Evolutionary conservation across 2,797 vertebrate species (phyloP).

Genomic region (Dendrocincla tyrannina): DNA sequence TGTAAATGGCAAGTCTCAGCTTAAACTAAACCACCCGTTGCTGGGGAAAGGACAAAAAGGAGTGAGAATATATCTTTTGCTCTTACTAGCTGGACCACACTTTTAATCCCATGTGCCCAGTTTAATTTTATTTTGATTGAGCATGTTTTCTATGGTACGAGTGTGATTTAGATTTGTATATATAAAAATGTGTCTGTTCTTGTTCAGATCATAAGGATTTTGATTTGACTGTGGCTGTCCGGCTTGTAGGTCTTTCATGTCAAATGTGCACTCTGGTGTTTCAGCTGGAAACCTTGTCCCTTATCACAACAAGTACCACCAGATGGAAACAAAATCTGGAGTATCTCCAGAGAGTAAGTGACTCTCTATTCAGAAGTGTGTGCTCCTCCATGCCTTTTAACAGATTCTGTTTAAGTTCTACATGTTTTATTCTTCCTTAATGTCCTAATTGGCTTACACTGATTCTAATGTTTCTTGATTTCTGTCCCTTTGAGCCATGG

Average conservation of each 20-base stretch:
- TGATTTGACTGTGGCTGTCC: neutral
- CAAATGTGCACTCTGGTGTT: neutral
- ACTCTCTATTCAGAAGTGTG: neutral
- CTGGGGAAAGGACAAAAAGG: neutral
- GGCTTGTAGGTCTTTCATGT: neutral
- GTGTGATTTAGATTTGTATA: neutral
- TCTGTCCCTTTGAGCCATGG: conserved; percentile 15
- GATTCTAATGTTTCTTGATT: conserved; percentile 42
- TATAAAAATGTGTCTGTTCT: neutral
- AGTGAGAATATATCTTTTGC: neutral
- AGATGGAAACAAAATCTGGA: conserved; percentile 8
- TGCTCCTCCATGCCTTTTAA: neutral
- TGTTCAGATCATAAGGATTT: neutral
- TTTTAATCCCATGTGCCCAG: neutral
- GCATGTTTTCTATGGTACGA: neutral
- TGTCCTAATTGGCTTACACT: neutral
- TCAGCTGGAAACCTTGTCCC: neutral
- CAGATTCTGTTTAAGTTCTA: neutral
- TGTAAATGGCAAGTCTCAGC: neutral
- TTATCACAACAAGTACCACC: neutral
- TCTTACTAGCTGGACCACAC: neutral
- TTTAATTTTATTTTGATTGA: neutral
- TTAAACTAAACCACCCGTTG: neutral
- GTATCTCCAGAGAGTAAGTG: neutral
- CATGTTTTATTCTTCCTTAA: neutral